phyloP scores from a whole-genome alignment of 2,113 vertebrate genomes.

The Charadrius vociferus region DNA sequence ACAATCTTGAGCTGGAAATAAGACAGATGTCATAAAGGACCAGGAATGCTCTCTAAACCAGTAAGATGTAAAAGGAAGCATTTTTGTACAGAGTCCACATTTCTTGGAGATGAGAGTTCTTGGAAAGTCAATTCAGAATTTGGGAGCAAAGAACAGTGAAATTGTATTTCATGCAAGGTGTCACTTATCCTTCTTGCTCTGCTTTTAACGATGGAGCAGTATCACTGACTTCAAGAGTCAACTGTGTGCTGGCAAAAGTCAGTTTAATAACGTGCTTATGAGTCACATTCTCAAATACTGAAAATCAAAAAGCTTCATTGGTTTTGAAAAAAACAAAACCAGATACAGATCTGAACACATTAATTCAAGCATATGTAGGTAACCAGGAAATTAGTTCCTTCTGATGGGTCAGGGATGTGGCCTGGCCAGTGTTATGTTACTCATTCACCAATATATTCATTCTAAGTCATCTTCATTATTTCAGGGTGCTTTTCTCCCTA shows the following conservation, averaged over 20 bases:
- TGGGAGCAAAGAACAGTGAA: not conserved
- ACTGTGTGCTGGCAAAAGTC: not conserved
- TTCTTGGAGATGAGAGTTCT: not conserved
- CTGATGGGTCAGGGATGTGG: not conserved
- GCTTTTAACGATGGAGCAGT: not conserved
- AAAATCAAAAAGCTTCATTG: not conserved
- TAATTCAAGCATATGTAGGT: not conserved
- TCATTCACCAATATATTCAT: not conserved
- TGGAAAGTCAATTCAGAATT: not conserved
- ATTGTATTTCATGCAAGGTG: not conserved
- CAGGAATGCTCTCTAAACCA: not conserved
- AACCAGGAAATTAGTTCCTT: not conserved
- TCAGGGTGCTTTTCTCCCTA: not conserved
- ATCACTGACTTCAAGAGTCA: not conserved
- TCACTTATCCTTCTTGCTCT: not conserved
- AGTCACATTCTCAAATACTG: not conserved
- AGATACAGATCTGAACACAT: not conserved
- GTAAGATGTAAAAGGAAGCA: not conserved
- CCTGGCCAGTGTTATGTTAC: not conserved
- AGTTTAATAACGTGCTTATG: not conserved
- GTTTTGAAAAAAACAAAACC: not conserved
- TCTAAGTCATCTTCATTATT: not conserved
- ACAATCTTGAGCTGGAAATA: not conserved
- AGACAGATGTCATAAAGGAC: not conserved
- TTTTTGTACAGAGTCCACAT: not conserved